A percentile compares a stretch with the other conserved stretches of the same genome.
Conservation (phyloP, 53 echinoderm and acorn worm genomes). For the Luidia sarsii region DNA sequence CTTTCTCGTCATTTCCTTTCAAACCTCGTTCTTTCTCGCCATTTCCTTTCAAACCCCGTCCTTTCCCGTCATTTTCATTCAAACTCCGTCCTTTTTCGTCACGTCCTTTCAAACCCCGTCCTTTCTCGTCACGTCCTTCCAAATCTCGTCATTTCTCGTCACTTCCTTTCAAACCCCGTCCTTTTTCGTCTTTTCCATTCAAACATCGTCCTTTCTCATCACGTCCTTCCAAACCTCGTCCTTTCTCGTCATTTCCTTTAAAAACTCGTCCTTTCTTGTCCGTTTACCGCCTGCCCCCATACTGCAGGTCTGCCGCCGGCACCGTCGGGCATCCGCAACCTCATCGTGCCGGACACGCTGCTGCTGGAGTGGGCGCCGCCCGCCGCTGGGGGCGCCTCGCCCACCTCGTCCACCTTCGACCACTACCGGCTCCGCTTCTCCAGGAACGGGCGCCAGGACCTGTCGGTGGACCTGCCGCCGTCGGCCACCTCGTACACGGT, state of each 20-base stretch:
- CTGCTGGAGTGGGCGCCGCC: conserved; percentile 37
- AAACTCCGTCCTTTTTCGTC: no score
- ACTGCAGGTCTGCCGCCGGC: conserved; percentile 21
- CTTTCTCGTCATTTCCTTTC: no score
- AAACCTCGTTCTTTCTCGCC: no score
- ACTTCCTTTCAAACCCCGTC: no score
- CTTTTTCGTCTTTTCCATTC: not conserved
- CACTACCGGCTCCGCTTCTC: conserved; percentile 40
- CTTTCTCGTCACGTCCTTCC: no score
- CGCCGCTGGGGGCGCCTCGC: no score
- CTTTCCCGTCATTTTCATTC: no score
- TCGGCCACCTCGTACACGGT: conserved; percentile 27
- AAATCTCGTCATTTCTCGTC: not conserved
- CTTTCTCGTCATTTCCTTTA: conserved; percentile 2
- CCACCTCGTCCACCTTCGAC: not conserved
- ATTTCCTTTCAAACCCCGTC: no score
- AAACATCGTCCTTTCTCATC: no score
- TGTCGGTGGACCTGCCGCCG: conserved; percentile 29
- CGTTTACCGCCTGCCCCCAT: not conserved
- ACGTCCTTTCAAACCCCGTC: no score
- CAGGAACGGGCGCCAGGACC: conserved; percentile 2
- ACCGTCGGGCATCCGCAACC: not conserved
- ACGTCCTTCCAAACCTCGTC: not conserved
- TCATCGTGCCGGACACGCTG: conserved; percentile 8
- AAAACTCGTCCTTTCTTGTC: not conserved